These are phyloP conservation scores for Sepioteuthis lessoniana DNA, from an alignment of 2,888 invertebrate species.

Conservation along the genomic window DNA sequence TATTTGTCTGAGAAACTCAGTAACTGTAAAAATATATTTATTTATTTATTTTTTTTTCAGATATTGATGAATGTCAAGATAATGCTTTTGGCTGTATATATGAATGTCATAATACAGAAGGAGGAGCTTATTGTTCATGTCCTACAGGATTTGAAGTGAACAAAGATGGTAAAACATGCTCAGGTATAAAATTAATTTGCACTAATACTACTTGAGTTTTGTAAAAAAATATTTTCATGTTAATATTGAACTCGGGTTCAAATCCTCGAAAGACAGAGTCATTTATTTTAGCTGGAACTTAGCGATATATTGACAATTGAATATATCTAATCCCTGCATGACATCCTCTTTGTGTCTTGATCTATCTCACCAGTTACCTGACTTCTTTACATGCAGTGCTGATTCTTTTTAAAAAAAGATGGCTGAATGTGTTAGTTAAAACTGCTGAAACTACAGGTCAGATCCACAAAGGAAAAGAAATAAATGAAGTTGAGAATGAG, in stretches of 20 bases:
- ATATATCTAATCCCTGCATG: no score
- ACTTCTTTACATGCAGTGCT: no score
- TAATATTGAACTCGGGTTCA: neutral
- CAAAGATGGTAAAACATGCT: constrained; percentile 53
- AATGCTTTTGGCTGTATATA: constrained; percentile 55
- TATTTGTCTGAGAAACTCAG: no score
- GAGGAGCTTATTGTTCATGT: constrained; percentile 58
- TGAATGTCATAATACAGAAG: constrained; percentile 55
- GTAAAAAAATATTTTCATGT: neutral
- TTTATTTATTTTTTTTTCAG: constrained; percentile 50
- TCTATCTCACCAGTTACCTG: no score
- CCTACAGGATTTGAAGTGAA: constrained; percentile 54
- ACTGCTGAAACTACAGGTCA: no score
- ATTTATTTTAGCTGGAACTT: no score
- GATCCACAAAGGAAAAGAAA: no score
- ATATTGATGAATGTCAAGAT: constrained; percentile 54
- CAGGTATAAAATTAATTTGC: constrained; percentile 51
- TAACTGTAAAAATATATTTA: neutral
- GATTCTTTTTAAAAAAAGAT: no score
- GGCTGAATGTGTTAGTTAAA: no score
- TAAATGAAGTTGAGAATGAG: no score
- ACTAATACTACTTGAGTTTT: neutral
- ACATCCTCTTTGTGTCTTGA: no score
- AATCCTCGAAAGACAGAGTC: neutral
- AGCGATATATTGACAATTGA: no score